Conservation (phyloP, 2,113 vertebrate genomes). For the Etheostoma cragini region DNA sequence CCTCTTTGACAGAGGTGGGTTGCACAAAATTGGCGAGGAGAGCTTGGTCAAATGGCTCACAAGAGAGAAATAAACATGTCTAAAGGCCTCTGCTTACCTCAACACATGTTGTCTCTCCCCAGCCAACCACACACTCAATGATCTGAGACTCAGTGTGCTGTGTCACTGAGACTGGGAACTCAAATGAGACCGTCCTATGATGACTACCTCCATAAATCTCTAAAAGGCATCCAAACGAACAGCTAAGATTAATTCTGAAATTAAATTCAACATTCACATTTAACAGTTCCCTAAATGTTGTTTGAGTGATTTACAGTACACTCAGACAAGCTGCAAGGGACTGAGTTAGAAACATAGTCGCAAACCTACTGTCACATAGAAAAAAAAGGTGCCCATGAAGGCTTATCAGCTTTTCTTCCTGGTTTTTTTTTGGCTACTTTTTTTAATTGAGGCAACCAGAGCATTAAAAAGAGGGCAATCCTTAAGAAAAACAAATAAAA, state of each 20-base stretch:
- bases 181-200: constrained; percentile 28
- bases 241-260: constrained; percentile 48
- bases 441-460: constrained; percentile 14
- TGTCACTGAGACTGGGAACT: constrained; percentile 48
- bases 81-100: constrained; percentile 60
- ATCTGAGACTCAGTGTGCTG: constrained; percentile 45
- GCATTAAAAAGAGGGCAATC: constrained; percentile 35
- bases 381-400: background rate
- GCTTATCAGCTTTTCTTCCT: constrained; percentile 19
- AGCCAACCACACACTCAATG: constrained; percentile 37
- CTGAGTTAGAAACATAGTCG: background rate
- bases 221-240: constrained; percentile 33
- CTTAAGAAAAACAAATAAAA: constrained; percentile 35
- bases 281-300: constrained; percentile 8
- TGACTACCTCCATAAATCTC: constrained; percentile 45
- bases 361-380: background rate
- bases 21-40: constrained; percentile 77
- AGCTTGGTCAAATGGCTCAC: constrained; percentile 74
- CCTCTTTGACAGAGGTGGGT: constrained; percentile 61
- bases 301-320: constrained; percentile 21
- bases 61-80: constrained; percentile 78
- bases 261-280: constrained; percentile 3
- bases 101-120: constrained; percentile 34
- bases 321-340: background rate
- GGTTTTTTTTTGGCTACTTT: constrained; percentile 4